phyloP scores from a whole-genome alignment of 2,113 vertebrate genomes.

The Enhydra lutris region DNA sequence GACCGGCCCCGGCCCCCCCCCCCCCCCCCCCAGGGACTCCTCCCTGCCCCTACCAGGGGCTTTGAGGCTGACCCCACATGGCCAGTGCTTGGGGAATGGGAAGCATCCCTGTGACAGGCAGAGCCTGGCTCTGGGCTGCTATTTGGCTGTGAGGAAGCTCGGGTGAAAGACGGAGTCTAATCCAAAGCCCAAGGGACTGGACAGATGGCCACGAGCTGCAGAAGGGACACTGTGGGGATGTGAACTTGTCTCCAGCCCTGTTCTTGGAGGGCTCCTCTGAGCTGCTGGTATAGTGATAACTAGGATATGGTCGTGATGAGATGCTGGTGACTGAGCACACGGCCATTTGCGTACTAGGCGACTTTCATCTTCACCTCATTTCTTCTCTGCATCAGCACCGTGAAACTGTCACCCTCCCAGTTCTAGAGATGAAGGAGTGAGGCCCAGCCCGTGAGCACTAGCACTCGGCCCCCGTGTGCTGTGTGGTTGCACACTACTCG shows the following conservation, averaged over 20 bases:
- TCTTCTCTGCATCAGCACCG: background rate
- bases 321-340: fast-evolving
- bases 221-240: background rate
- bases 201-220: background rate
- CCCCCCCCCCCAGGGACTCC: background rate
- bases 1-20: fast-evolving
- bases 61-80: background rate
- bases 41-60: fast-evolving
- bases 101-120: background rate
- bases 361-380: background rate
- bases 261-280: background rate
- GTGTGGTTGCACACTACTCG: fast-evolving
- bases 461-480: background rate
- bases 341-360: background rate
- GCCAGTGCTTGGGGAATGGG: background rate
- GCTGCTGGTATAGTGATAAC: background rate
- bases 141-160: background rate
- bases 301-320: no score
- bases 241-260: background rate
- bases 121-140: background rate
- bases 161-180: background rate
- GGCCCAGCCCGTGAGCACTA: background rate
- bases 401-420: fast-evolving
- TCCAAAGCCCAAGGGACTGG: background rate
- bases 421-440: fast-evolving